Evolutionary conservation across 2,113 vertebrate species (phyloP).

Genomic region (Alexandromys fortis): DNA sequence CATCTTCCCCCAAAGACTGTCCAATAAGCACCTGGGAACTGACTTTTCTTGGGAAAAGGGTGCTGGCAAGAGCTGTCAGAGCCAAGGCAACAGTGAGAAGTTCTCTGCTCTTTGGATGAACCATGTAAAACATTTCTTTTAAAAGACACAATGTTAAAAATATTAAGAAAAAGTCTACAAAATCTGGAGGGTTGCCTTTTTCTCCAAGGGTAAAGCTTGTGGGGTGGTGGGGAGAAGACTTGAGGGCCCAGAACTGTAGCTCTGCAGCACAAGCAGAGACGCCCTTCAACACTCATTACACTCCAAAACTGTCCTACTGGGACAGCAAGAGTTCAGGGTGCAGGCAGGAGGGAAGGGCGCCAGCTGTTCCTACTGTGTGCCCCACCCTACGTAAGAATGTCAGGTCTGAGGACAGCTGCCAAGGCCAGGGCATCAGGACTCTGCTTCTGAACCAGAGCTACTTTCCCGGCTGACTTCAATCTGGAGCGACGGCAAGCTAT

Average conservation of each 20-base stretch:
- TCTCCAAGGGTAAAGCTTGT: conserved; percentile 81
- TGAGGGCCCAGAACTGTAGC: conserved; percentile 77
- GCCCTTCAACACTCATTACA: conserved; percentile 75
- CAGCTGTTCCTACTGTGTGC: conserved; percentile 65
- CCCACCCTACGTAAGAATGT: conserved; percentile 62
- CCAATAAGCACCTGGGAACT: conserved; percentile 77
- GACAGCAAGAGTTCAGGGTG: conserved; percentile 76
- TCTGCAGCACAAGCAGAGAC: conserved; percentile 75
- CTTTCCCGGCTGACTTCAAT: conserved; percentile 99
- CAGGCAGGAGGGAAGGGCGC: conserved; percentile 57
- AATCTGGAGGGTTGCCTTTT: conserved; percentile 83
- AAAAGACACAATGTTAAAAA: conserved; percentile 86
- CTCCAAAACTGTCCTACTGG: conserved; percentile 57
- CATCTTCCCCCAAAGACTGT: conserved; percentile 72
- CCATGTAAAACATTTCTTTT: conserved; percentile 82
- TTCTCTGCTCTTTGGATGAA: conserved; percentile 85
- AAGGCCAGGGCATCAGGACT: conserved; percentile 89
- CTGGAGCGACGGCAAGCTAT: conserved; percentile 96
- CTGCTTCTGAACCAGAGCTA: conserved; percentile 95
- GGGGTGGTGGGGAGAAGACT: conserved; percentile 63
- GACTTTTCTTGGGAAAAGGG: conserved; percentile 80
- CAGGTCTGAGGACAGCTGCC: conserved; percentile 58
- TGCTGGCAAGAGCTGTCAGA: conserved; percentile 86
- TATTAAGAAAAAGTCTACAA: conserved; percentile 84
- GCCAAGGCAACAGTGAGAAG: conserved; percentile 80